Conservation (phyloP, 92 coral and sea anemone genomes). For the Paramuricea clavata region DNA sequence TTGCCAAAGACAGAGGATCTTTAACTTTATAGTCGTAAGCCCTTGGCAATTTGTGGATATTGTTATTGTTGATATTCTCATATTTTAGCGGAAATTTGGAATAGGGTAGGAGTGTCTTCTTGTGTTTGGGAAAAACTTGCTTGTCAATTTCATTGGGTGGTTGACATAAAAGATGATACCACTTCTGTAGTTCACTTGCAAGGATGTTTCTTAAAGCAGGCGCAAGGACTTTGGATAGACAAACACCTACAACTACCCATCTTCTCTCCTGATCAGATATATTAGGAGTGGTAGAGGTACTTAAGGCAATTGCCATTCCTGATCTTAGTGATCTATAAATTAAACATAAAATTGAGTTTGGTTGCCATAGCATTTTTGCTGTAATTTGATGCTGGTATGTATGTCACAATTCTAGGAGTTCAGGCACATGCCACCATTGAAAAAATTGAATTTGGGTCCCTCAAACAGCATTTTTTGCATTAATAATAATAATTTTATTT, state of each 20-base stretch:
- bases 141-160: slow-evolving; percentile 50
- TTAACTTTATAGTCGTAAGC: slow-evolving; percentile 76
- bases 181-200: neutral
- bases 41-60: neutral
- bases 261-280: slow-evolving; percentile 55
- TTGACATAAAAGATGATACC: slow-evolving; percentile 5
- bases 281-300: neutral
- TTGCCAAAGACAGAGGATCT: slow-evolving; percentile 74
- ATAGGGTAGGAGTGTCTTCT: slow-evolving; percentile 6
- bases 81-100: slow-evolving; percentile 60
- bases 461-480: too few species aligned
- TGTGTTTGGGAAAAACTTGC: slow-evolving; percentile 12
- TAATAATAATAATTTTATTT: too few species aligned
- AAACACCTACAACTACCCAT: slow-evolving; percentile 64
- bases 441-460: too few species aligned
- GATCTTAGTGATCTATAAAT: neutral
- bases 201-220: slow-evolving; percentile 34
- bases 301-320: neutral
- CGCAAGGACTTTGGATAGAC: slow-evolving; percentile 60
- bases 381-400: too few species aligned
- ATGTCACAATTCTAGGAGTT: too few species aligned
- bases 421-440: too few species aligned
- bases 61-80: slow-evolving; percentile 83
- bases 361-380: too few species aligned
- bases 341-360: neutral